Evolutionary conservation across 37 sponge, comb jelly and placozoan species (phyloP), one percentile per base, ranked within the genome.

Genomic region (Bolinopsis microptera): DNA sequence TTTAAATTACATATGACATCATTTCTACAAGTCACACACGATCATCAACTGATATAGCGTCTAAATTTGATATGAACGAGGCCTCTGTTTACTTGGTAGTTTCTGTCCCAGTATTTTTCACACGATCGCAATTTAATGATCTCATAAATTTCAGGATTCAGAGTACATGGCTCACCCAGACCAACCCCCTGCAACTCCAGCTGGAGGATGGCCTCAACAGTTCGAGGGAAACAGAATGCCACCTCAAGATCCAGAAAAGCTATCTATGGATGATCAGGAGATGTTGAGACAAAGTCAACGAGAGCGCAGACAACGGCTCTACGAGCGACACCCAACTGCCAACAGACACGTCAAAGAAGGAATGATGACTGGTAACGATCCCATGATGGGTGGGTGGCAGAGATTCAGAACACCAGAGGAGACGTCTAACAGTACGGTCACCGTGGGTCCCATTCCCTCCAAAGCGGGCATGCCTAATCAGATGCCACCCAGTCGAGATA

Each of bases 391-490:
- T 16, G 22, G 33, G 16, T 86, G 90, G 90, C 41, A 22, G 9
- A 38, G 61, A 34, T 86, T 41, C 61, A 38, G 90, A 25, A 24
- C 25, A 18, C 90, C 90, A 27, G 90, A 86, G 22, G 90, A 86
- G 25, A 18, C 90, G 0, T 41, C 90, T 23, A 27, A 27, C 24
- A 86, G 90, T 24, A 86, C 90, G 3, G 90, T 86, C n/a, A 86
- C 90, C 37, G 61, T 86, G 0, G 90, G 90, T 9, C 90, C 90
- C 0, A 86, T 86, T n/a, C 80, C 80, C 28, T 32, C 35, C 21
- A 86, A 86, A 41, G 90, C 38, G 37, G 80, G 80, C 80, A 77
- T 77, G 80, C 90, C 90, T 30, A 80, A 80, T 22, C 82, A 80
- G 82, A 80, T 80, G 30, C 38, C 82, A 34, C 35, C 82, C 35